Base-by-base conservation (phyloP, 2,797 vertebrate species). In the Ptychadena robeensis region DNA sequence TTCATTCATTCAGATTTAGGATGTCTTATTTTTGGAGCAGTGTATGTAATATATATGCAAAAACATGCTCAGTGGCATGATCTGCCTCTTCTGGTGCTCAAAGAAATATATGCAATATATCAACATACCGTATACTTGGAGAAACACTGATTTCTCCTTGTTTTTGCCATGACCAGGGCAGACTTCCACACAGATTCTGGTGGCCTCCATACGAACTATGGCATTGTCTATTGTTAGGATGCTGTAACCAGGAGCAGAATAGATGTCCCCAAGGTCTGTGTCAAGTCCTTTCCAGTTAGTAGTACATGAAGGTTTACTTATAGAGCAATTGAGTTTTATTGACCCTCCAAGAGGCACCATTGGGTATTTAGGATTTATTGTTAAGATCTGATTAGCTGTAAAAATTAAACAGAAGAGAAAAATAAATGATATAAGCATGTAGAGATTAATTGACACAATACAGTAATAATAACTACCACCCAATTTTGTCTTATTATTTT, bases 221-320 rank as follows among this genome's bases (percentile, higher is more conserved):
- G 90, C 90, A 0, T 78, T 68, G 63, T 0, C 32, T 68, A 94
- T 2, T 0, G 77, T 85, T 34, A 93, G 88, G 72, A 91, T 3
- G 73, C 92, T 94, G 87, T 83, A 38, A 0, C 83, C 88, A 0
- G 82, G n/a, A 27, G 15, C 73, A 4, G 85, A 87, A 35, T 71
- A 31, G 68, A 91, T 53, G 1, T 63, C 35, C 0, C 89, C 91
- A 84, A 90, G 71, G 85, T 82, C 86, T 0, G 86, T 94, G 82
- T 94, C 94, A 86, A 94, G 88, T 22, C 93, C 93, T 0, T 78
- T 87, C 93, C 93, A 94, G 30, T 86, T 87, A 44, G 92, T 90
- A 0, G 27, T 83, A 18, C 88, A 82, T 6, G 10, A 5, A 0
- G 3, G 0, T 0, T 93, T 94, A 71, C 70, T 28, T 79, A 91